Conservation (phyloP, 2,113 vertebrate species). For the Synodontis membranacea region DNA sequence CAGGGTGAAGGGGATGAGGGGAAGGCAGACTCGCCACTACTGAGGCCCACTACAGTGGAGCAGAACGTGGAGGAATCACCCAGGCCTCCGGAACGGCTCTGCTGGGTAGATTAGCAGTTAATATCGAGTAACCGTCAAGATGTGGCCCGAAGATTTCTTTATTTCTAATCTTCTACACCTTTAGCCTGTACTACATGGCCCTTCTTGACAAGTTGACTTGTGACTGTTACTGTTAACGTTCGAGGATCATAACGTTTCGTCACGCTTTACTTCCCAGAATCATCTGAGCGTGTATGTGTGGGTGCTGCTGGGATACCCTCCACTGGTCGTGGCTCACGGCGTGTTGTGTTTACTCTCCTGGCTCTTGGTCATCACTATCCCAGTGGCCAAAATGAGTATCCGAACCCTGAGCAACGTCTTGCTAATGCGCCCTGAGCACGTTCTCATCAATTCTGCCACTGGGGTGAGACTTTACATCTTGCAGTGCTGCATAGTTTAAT, state of each 20-base stretch:
- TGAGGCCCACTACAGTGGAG: constrained; percentile 63
- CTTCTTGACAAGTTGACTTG: not conserved
- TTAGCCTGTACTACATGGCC: not conserved
- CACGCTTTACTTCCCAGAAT: constrained; percentile 59
- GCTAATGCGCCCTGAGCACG: constrained; percentile 68
- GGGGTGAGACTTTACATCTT: not conserved
- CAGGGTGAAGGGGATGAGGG: constrained; percentile 45
- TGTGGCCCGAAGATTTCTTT: not conserved
- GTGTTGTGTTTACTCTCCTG: constrained; percentile 74
- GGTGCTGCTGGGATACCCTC: constrained; percentile 77
- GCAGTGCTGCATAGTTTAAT: not conserved
- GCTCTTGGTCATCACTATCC: constrained; percentile 79
- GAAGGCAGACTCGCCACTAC: constrained; percentile 59
- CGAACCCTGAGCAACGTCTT: constrained; percentile 65
- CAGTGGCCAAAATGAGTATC: constrained; percentile 74
- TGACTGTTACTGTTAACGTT: not conserved
- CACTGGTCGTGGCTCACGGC: constrained; percentile 70
- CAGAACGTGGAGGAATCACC: not conserved
- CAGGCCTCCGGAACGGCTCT: constrained; percentile 35
- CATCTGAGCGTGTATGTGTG: constrained; percentile 58
- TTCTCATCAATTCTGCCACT: constrained; percentile 58
- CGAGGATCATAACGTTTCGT: constrained; percentile 59
- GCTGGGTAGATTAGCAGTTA: constrained; percentile 72
- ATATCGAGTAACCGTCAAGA: not conserved
- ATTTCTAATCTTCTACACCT: not conserved